phyloP scores from a whole-genome alignment of 1,140 invertebrate genomes.

The Drosophila hydei region DNA sequence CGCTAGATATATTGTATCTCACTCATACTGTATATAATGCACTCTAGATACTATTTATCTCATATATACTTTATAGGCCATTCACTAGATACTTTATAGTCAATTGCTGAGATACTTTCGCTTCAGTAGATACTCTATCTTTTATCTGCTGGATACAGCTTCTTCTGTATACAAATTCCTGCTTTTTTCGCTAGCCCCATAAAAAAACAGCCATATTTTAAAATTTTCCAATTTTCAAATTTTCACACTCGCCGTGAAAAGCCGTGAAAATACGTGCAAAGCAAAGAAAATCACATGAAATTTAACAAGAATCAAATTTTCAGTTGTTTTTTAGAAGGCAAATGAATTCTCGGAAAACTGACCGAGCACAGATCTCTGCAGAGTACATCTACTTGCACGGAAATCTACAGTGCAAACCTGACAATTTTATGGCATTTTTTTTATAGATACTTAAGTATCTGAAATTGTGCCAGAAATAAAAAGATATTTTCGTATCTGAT shows the following conservation, averaged over 20 bases:
- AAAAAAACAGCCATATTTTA: too few species aligned
- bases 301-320: conserved; percentile 12
- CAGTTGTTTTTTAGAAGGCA: conserved; percentile 5
- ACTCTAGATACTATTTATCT: too few species aligned
- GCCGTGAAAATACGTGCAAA: conserved; percentile 1
- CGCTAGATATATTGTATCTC: too few species aligned
- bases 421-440: not conserved
- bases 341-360: conserved; percentile 40
- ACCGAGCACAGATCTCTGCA: conserved; percentile 22
- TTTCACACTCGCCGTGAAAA: conserved; percentile 29
- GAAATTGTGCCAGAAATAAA: conserved; percentile 13
- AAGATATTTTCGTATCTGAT: conserved; percentile 4
- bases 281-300: conserved; percentile 26
- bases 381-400: conserved; percentile 41
- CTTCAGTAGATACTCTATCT: too few species aligned
- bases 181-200: too few species aligned
- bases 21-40: too few species aligned
- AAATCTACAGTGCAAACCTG: conserved; percentile 22
- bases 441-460: not conserved
- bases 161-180: too few species aligned
- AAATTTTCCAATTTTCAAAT: not conserved
- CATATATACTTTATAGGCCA: too few species aligned
- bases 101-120: too few species aligned
- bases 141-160: too few species aligned
- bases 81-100: too few species aligned